Base-by-base conservation (phyloP, 2,113 vertebrate species). In the Elachura formosa region DNA sequence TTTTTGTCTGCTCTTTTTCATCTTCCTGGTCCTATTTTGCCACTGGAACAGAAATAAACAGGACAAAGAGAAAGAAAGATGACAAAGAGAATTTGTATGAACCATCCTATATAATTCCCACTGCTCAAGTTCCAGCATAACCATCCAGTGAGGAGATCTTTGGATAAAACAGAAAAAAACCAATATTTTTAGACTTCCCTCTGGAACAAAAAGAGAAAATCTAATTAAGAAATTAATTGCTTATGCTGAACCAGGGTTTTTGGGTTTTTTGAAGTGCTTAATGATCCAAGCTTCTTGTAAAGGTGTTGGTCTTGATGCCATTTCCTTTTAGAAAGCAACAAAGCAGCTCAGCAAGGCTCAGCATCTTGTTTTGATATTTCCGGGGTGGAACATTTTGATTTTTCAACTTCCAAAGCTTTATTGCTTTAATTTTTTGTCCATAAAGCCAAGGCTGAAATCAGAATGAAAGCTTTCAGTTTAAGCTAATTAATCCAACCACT, bases 401-500 rank as follows among this genome's bases (percentile, higher is more conserved):
- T 90, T 91, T 90, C 82, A 29, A 80, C 92, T 93, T 85, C 45
- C 67, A 94, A 90, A 94, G 94, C 94, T 94, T 73, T 49, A 49
- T 75, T 69, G 78, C 87, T 95, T 94, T 90, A 24, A 74, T 93
- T 93, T 91, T 85, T 64, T 51, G 49, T 83, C 51, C 71, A 31
- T 58, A 62, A 90, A 94, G 67, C 63, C 0, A 0, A 93, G 67
- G 88, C 76, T 93, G 85, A 85, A 95, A 95, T 88, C 75, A 83
- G 79, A 95, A 94, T 58, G 90, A 95, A 95, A 92, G 95, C 88
- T 90, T 92, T 85, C 94, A 51, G 85, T 94, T 91, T 88, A 83
- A 96, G 95, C 95, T 94, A 96, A 96, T 96, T 93, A 96, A 95
- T 95, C 92, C 90, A 76, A 93, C 73, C 54, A 17, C 94, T 96